Evolutionary conservation across 2,888 invertebrate species (phyloP), one percentile per base, ranked within the genome.

Genomic region (Phasia obesa): DNA sequence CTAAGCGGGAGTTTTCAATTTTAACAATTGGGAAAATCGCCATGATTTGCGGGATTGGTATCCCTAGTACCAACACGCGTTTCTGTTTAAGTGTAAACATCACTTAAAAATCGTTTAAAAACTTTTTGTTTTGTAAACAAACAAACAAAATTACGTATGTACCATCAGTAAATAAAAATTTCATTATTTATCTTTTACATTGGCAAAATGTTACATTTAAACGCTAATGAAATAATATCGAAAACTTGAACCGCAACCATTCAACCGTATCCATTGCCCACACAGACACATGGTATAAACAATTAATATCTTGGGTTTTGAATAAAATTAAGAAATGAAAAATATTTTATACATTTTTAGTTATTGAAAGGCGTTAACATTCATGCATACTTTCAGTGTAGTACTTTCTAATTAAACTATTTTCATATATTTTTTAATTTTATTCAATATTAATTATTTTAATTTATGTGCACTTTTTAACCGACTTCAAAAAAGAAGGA

Each of bases 91-190:
- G 38, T 42, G 38, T 11, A 55, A 64, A 47, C 13, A 64, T 1
- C 9, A 17, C 9, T 65, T 49, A 6, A 23, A 64, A 67, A 38
- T 38, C 53, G 23, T 17, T 53, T 53, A 38, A 67, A 53, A 42
- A 11, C 25, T 25, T 38, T 53, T 67, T 51, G 25, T 67, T 38
- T 25, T 38, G 17, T 53, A 25, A 38, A n/a, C 35, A 67, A 53
- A 67, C 51, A 53, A 38, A 0, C 35, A 53, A 53, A 42, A 38
- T 7, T 35, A 21, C 49, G 9, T 51, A 31, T 6, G 11, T 31
- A n/a, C 5, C 31, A 35, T 11, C 35, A 5, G 51, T 25, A 67
- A 67, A 53, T 67, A 67, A 21, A 67, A 25, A 53, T 53, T 67
- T 67, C 21, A 51, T 51, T 67, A 23, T 44, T 57, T 70, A 19